Base-by-base conservation (phyloP, 2,113 vertebrate genomes). In the Notarius lentiginosus region DNA sequence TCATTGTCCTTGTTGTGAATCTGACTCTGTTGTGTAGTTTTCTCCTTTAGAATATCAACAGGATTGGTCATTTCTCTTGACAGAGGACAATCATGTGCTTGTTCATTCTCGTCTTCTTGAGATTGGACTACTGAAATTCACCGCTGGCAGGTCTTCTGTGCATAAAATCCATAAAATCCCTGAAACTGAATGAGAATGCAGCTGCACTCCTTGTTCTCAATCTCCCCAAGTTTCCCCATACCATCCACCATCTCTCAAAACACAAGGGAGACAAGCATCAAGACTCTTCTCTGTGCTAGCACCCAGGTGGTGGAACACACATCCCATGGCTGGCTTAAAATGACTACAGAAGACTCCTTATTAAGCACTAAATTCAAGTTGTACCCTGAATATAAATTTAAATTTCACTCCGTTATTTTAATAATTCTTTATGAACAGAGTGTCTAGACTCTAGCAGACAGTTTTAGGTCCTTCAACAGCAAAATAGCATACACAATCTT, bases 401-500 rank as follows among this genome's bases (percentile, higher is more conserved):
- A 51, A 53, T 24, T 53, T 27, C 22, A 58, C 18, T 70, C 9
- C 20, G 24, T 66, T 53, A 47, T 75, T 73, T 84, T 34, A 60
- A 53, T 60, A 7, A 7, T 41, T 58, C 55, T 83, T 83, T 53
- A 56, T 30, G 61, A 66, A 18, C 24, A 10, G 41, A 82, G 61
- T 27, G 34, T 66, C 61, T 49, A 83, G 63, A 66, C 81, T n/a
- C 22, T 17, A 18, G 15, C 12, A 65, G 60, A 82, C 61, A 24
- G 63, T 83, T 66, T 83, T 53, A 83, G 41, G 34, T 66, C 34
- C 53, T 83, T 79, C 14, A 77, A 53, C 11, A 53, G 24, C 51
- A 66, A 82, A 66, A 82, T 47, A 82, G 60, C 4, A n/a, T n/a
- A 66, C 22, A 82, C 41, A n/a, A 65, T 82, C 34, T 65, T n/a